phyloP scores from a whole-genome alignment of 2,113 vertebrate species.

The Elachura formosa region DNA sequence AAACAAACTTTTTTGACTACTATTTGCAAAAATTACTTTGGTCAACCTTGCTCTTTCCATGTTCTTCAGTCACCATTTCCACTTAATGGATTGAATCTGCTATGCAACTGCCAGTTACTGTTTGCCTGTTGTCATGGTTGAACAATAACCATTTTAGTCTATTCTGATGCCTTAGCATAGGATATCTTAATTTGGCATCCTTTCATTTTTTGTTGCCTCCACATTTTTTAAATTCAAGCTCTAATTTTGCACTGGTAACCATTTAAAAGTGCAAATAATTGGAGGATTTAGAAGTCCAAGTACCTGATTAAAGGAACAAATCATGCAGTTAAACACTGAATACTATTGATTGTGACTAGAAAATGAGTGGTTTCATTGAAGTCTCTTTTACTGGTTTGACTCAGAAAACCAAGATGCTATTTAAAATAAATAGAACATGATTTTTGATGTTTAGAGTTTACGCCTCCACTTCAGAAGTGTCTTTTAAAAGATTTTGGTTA shows the following conservation, averaged over 20 bases:
- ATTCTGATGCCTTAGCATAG: background rate
- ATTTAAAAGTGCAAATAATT: background rate
- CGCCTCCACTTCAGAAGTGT: rapidly evolving
- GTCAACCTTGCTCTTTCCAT: background rate
- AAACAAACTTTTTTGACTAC: background rate
- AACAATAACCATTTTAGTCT: background rate
- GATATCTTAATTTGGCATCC: background rate
- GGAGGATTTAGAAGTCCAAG: background rate
- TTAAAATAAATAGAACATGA: background rate
- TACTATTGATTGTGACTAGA: background rate
- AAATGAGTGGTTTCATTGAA: background rate
- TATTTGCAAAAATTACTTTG: background rate
- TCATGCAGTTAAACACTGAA: background rate
- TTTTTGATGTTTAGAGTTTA: background rate
- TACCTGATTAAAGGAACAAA: background rate
- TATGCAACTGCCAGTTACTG: background rate
- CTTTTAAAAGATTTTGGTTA: rapidly evolving
- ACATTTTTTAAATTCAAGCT: background rate
- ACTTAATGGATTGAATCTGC: background rate
- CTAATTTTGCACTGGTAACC: background rate
- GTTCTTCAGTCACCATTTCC: background rate
- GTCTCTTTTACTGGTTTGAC: background rate
- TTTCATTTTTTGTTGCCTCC: background rate
- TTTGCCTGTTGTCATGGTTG: background rate
- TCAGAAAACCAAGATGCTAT: background rate